Conservation (phyloP, 2,113 vertebrate genomes). For the Mesembrinibis cayennensis region DNA sequence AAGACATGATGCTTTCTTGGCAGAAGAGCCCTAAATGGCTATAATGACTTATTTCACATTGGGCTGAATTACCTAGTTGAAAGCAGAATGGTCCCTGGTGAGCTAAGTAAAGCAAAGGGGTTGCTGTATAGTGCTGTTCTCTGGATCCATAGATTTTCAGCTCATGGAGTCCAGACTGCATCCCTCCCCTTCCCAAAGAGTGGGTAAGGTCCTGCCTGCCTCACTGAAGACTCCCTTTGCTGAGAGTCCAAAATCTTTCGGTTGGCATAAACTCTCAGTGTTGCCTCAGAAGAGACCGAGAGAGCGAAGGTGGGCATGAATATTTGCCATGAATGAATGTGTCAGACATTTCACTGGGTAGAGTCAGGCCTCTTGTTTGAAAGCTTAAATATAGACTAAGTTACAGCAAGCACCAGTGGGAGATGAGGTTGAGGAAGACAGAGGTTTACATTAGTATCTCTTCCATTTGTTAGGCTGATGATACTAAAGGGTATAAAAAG, state of each 20-base stretch:
- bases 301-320: not conserved
- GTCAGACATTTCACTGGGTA: not conserved
- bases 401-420: not conserved
- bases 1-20: not conserved
- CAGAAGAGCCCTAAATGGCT: not conserved
- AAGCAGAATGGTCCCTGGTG: not conserved
- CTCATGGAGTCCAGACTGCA: not conserved
- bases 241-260: not conserved
- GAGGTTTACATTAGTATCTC: not conserved
- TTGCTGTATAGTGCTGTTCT: not conserved
- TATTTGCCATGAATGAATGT: not conserved
- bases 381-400: not conserved
- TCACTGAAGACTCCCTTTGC: fast-evolving
- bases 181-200: not conserved
- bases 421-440: not conserved
- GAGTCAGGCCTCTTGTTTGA: not conserved
- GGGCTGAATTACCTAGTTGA: not conserved
- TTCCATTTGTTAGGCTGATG: not conserved
- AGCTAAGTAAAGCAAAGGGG: not conserved
- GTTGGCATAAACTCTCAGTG: not conserved
- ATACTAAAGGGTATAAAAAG: not conserved
- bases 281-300: not conserved
- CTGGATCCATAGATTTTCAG: not conserved
- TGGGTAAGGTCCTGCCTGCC: not conserved
- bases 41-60: not conserved